Evolutionary conservation across 2,797 vertebrate genomes (phyloP).

Genomic region (Benthosema pterotum): DNA sequence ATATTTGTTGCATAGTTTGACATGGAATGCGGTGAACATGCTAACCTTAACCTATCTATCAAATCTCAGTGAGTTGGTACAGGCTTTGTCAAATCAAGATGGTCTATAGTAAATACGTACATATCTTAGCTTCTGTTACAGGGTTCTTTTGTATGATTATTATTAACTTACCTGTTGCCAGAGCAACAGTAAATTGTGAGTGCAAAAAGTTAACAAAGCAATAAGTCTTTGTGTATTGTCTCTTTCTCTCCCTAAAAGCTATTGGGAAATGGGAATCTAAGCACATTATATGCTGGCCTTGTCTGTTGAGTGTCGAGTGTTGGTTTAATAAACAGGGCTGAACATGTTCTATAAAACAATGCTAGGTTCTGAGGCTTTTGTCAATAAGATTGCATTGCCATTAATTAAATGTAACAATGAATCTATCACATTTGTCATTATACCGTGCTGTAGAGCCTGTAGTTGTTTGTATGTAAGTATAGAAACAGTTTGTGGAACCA

Average conservation of each 20-base stretch:
- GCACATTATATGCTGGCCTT: slow-evolving; percentile 57
- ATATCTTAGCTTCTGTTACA: slow-evolving; percentile 75
- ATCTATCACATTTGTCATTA: slow-evolving; percentile 80
- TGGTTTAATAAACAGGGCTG: slow-evolving; percentile 52
- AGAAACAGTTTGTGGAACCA: slow-evolving; percentile 81
- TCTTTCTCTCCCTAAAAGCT: slow-evolving; percentile 61
- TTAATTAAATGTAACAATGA: slow-evolving; percentile 78
- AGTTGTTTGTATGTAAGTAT: slow-evolving; percentile 88
- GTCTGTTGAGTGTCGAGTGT: slow-evolving; percentile 52
- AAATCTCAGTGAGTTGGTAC: slow-evolving; percentile 65
- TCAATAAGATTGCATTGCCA: slow-evolving; percentile 76
- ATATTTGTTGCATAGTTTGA: slow-evolving; percentile 56
- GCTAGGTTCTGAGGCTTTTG: slow-evolving; percentile 72
- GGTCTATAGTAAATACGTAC: slow-evolving; percentile 65
- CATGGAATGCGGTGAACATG: slow-evolving; percentile 55
- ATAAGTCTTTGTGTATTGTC: slow-evolving; percentile 78
- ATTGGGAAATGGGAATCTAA: slow-evolving; percentile 63
- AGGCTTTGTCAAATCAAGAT: slow-evolving; percentile 59
- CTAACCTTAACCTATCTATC: slow-evolving; percentile 51
- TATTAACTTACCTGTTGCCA: slow-evolving; percentile 47
- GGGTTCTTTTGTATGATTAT: slow-evolving; percentile 74
- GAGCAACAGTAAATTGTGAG: slow-evolving; percentile 70
- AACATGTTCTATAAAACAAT: slow-evolving; percentile 68
- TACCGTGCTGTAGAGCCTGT: slow-evolving; percentile 90
- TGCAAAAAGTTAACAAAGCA: slow-evolving; percentile 84